Percentiles rank a stretch among this genome's conserved stretches.
Conservation (phyloP, 2,888 invertebrate species). For the Drosophila infuscata region DNA sequence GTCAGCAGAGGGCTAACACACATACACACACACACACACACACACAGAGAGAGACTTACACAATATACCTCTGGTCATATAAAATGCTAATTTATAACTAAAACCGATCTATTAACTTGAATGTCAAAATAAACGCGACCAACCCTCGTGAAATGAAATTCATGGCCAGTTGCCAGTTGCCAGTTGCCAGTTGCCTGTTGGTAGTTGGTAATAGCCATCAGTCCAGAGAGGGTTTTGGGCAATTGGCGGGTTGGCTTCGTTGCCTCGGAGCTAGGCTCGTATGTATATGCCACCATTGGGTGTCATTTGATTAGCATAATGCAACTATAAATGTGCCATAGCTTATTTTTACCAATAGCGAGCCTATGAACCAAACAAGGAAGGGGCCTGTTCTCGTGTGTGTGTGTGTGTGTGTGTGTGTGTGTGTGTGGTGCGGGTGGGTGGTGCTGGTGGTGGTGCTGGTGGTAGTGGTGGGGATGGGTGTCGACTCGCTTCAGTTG, state of each 20-base stretch:
- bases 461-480: not conserved
- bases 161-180: constrained; percentile 48
- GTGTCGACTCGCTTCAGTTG: constrained; percentile 57
- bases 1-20: constrained; percentile 37
- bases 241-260: constrained; percentile 34
- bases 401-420: not conserved
- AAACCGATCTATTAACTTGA: constrained; percentile 82
- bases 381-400: not conserved
- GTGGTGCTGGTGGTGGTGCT: not conserved
- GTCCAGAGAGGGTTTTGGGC: constrained; percentile 46
- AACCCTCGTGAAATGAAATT: constrained; percentile 54
- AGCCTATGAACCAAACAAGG: constrained; percentile 5
- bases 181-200: constrained; percentile 31
- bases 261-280: not conserved
- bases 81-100: constrained; percentile 78
- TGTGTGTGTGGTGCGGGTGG: not conserved
- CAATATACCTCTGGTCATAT: constrained; percentile 44
- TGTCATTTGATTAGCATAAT: constrained; percentile 81
- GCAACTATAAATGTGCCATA: constrained; percentile 78
- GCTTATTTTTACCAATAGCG: constrained; percentile 77
- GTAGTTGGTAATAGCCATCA: constrained; percentile 26
- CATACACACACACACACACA: constrained; percentile 29
- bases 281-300: constrained; percentile 75
- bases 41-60: constrained; percentile 18
- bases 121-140: constrained; percentile 76